A percentile compares a stretch with the other conserved stretches of the same genome.
phyloP scores from a whole-genome alignment of 2,113 vertebrate genomes.

The Microtus montanus region DNA sequence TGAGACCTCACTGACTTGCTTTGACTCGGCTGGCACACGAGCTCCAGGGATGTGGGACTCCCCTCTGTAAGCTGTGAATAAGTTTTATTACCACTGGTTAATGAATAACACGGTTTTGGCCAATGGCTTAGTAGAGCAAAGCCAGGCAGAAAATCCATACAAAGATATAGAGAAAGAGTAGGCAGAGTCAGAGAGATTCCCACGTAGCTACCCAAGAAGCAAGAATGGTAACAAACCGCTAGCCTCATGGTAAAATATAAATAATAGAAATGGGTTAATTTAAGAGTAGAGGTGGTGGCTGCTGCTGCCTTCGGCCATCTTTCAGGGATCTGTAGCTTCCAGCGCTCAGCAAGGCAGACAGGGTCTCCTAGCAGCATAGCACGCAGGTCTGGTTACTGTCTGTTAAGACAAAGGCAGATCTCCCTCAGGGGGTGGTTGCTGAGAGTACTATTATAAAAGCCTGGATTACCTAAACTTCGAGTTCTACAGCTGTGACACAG shows the following conservation, averaged over 20 bases:
- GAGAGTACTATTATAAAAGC: not conserved
- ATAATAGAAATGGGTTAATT: too few species aligned
- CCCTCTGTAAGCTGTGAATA: too few species aligned
- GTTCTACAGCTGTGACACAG: not conserved
- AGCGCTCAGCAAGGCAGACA: not conserved
- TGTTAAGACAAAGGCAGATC: not conserved
- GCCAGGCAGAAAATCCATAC: too few species aligned
- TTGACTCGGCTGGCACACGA: not conserved
- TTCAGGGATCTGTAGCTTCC: not conserved
- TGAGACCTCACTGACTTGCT: not conserved
- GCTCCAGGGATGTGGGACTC: too few species aligned
- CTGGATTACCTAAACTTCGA: not conserved
- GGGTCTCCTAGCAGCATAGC: not conserved
- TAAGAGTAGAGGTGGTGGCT: not conserved
- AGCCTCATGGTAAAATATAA: too few species aligned
- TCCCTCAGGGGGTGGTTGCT: not conserved
- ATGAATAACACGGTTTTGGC: too few species aligned
- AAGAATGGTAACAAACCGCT: too few species aligned
- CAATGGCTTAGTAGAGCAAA: too few species aligned
- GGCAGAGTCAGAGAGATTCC: too few species aligned
- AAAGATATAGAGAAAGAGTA: too few species aligned
- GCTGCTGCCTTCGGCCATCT: not conserved
- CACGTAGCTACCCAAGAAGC: too few species aligned
- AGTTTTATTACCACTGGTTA: too few species aligned
- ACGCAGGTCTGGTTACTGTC: not conserved